phyloP scores from a whole-genome alignment of 2,113 vertebrate species.

The Paracanthobrama guichenoti region DNA sequence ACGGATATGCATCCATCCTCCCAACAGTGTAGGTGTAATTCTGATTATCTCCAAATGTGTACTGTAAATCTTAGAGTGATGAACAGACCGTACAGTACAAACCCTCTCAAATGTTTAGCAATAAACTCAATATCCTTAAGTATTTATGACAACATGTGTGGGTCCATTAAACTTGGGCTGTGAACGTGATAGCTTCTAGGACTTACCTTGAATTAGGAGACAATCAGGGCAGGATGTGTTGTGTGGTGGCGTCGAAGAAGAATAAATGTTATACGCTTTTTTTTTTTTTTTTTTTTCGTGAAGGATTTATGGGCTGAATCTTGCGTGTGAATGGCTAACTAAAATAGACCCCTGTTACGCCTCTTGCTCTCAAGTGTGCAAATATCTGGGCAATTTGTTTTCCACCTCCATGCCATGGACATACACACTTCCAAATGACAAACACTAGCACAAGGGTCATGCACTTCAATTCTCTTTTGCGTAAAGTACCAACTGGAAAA shows the following conservation, averaged over 20 bases:
- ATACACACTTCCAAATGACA: not conserved
- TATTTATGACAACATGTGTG: not conserved
- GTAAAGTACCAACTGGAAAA: not conserved
- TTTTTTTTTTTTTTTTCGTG: conserved; percentile 63
- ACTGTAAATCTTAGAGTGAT: conserved; percentile 9
- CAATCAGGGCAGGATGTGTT: conserved; percentile 51
- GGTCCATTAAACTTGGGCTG: not conserved
- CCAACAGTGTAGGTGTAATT: not conserved
- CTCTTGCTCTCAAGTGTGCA: conserved; percentile 62
- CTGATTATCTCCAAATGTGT: not conserved
- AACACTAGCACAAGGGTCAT: conserved; percentile 5
- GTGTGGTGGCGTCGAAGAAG: conserved; percentile 47
- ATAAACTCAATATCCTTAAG: not conserved
- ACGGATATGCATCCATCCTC: not conserved
- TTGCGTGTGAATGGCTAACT: conserved; percentile 68
- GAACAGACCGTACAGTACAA: not conserved
- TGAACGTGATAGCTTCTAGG: not conserved
- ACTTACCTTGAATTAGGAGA: conserved; percentile 68
- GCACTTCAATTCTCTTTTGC: not conserved
- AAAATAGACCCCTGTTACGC: conserved; percentile 67
- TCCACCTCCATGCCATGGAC: conserved; percentile 46
- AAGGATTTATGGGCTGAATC: conserved; percentile 63
- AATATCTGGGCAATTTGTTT: conserved; percentile 63
- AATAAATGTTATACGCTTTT: conserved; percentile 64
- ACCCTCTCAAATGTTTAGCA: not conserved